phyloP scores from a whole-genome alignment of 2,113 vertebrate genomes.

The Dipodomys stephensi region DNA sequence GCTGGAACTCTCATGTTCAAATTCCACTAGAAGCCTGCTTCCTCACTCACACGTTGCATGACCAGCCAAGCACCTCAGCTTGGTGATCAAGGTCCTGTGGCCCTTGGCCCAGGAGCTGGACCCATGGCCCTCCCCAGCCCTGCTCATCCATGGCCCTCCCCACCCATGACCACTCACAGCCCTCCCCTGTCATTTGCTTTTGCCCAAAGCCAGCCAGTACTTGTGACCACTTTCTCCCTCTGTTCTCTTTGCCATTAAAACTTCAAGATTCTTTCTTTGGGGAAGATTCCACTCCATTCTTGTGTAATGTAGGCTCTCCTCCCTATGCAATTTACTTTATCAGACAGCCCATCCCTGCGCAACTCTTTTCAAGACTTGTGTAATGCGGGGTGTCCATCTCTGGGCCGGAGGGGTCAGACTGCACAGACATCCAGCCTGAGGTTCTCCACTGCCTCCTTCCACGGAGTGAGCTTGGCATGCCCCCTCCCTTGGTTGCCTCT shows the following conservation, averaged over 20 bases:
- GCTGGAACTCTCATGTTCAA: not conserved
- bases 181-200: not conserved
- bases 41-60: not conserved
- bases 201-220: not conserved
- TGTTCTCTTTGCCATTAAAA: not conserved
- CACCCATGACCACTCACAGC: accelerated
- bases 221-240: not conserved
- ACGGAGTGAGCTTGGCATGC: not conserved
- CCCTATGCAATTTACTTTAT: no score
- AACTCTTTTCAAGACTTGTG: not conserved
- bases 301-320: not conserved
- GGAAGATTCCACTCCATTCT: not conserved
- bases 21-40: no score
- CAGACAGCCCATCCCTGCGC: not conserved
- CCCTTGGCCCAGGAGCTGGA: not conserved
- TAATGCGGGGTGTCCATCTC: no score
- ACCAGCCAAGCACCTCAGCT: not conserved
- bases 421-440: not conserved
- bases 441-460: not conserved
- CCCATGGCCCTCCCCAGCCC: accelerated
- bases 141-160: not conserved
- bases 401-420: no score
- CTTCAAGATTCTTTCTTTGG: not conserved
- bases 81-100: not conserved
- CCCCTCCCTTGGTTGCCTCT: not conserved